A percentile compares a stretch with the other conserved stretches of the same genome.
Evolutionary conservation across 1,140 invertebrate genomes (phyloP).

Genomic region (Nylanderia fulva): DNA sequence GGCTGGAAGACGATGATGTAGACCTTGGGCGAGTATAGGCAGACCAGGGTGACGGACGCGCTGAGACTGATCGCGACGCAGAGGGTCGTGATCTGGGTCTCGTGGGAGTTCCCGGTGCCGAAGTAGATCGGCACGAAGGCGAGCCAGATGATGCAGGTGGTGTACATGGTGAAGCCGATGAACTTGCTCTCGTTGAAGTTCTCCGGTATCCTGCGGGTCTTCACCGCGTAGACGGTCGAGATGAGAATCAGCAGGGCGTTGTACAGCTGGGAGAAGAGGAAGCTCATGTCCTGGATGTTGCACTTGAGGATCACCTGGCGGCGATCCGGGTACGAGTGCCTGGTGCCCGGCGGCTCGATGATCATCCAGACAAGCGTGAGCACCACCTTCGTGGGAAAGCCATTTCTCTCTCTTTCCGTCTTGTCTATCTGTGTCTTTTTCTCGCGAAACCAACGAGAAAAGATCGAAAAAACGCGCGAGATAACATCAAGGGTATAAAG

Average conservation of each 20-base stretch:
- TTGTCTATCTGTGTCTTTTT: background rate
- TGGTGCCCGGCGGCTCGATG: constrained; percentile 89
- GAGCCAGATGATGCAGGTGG: constrained; percentile 92
- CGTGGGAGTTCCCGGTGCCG: constrained; percentile 89
- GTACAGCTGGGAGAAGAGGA: constrained; percentile 90
- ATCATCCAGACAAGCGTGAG: constrained; percentile 87
- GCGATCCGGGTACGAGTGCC: constrained; percentile 85
- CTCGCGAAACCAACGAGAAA: constrained; percentile 41
- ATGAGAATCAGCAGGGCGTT: constrained; percentile 91
- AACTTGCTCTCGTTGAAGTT: constrained; percentile 92
- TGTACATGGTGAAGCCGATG: constrained; percentile 93
- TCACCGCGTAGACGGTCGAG: constrained; percentile 92
- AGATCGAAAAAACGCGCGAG: background rate
- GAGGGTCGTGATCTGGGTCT: constrained; percentile 90
- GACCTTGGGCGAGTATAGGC: constrained; percentile 91
- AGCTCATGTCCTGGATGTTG: constrained; percentile 89
- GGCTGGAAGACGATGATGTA: constrained; percentile 91
- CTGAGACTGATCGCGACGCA: constrained; percentile 91
- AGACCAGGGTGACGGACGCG: constrained; percentile 90
- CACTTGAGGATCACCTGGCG: constrained; percentile 88
- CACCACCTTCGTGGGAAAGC: constrained; percentile 76
- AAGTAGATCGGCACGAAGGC: constrained; percentile 92
- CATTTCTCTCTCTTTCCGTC: background rate
- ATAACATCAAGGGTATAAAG: background rate
- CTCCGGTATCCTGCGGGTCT: constrained; percentile 91